phyloP scores from a whole-genome alignment of 2,888 invertebrate genomes.

The Amiota minor region DNA sequence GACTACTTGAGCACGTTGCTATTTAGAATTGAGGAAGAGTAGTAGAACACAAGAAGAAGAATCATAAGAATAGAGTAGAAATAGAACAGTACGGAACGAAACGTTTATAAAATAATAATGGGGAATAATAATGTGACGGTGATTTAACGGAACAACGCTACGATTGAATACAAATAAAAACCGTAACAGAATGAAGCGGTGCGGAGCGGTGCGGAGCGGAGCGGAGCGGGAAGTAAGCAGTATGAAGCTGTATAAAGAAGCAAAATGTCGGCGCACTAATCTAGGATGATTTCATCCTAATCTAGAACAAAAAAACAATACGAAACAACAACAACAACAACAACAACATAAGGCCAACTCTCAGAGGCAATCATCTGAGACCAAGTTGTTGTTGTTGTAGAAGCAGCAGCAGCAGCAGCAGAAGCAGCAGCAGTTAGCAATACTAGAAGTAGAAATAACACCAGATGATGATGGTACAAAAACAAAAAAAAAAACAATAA shows the following conservation, averaged over 20 bases:
- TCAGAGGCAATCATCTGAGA: conserved; percentile 49
- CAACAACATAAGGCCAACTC: conserved; percentile 21
- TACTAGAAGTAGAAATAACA: conserved; percentile 13
- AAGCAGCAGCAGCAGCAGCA: conserved; percentile 43
- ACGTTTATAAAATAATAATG: conserved; percentile 71
- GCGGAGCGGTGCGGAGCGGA: conserved; percentile 20
- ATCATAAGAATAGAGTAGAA: conserved; percentile 46
- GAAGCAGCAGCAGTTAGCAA: conserved; percentile 2
- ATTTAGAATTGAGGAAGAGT: no score
- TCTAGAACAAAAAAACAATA: conserved; percentile 57
- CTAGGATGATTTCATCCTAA: conserved; percentile 68
- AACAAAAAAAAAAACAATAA: no score
- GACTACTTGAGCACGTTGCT: conserved; percentile 20
- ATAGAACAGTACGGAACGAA: conserved; percentile 47
- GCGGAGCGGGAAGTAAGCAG: not conserved
- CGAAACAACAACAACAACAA: conserved; percentile 23
- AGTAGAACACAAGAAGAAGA: conserved; percentile 31
- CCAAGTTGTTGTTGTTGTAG: conserved; percentile 27
- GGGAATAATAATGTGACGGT: conserved; percentile 69
- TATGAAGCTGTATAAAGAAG: conserved; percentile 1
- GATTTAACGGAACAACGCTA: conserved; percentile 68
- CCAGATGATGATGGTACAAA: no score
- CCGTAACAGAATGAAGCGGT: conserved; percentile 28
- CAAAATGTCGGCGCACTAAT: conserved; percentile 61
- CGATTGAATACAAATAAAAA: conserved; percentile 72